Conservation (phyloP, 2,797 vertebrate genomes). For the Urosaurus nigricauda region DNA sequence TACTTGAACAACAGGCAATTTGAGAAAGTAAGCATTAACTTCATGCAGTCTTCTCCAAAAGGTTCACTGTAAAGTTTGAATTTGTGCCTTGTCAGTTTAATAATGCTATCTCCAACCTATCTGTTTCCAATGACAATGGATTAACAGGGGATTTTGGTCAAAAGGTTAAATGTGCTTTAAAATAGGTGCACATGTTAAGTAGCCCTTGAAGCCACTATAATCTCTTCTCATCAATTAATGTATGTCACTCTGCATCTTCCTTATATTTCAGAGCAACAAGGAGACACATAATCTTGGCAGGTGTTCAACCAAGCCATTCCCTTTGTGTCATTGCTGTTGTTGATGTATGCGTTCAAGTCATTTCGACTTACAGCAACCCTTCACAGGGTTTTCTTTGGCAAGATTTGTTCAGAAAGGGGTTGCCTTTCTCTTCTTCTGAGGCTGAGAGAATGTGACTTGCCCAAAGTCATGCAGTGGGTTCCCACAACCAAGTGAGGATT, state of each 20-base stretch:
- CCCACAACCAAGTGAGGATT: too few species aligned
- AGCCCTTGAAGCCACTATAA: not conserved
- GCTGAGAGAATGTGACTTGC: too few species aligned
- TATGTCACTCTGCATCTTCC: not conserved
- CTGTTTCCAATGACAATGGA: not conserved
- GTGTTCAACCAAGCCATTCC: not conserved
- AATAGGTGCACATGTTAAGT: not conserved
- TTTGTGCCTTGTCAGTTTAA: not conserved
- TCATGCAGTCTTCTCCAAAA: not conserved
- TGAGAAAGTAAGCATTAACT: not conserved
- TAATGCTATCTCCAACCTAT: not conserved
- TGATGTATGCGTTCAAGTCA: too few species aligned
- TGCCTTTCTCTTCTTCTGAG: too few species aligned
- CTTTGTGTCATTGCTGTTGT: not conserved
- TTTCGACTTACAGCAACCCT: too few species aligned
- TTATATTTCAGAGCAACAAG: not conserved
- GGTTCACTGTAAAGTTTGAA: not conserved
- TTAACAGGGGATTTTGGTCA: not conserved
- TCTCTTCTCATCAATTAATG: conserved; percentile 24
- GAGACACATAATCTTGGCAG: not conserved
- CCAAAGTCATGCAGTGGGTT: too few species aligned
- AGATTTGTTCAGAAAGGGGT: too few species aligned
- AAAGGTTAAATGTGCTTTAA: conserved; percentile 25
- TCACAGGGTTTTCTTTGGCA: too few species aligned
- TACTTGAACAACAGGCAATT: not conserved